These are phyloP conservation scores for Aleadryas rufinucha DNA, from an alignment of 2,113 vertebrate genomes.

Conservation along the genomic window DNA sequence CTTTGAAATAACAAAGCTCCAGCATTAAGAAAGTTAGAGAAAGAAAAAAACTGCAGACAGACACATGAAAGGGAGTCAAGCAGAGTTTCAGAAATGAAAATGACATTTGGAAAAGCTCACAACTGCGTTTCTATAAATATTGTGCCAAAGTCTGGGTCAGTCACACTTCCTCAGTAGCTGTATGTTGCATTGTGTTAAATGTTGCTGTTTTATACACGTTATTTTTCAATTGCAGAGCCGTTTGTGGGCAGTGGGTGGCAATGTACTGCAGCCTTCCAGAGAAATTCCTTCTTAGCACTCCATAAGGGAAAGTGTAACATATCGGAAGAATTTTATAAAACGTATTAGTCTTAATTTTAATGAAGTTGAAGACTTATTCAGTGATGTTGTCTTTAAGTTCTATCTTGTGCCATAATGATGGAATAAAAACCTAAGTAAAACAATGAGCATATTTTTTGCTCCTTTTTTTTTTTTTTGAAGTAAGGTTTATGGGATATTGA, in stretches of 20 bases:
- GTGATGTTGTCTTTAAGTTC: slow-evolving; percentile 77
- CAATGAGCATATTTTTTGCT: slow-evolving; percentile 25
- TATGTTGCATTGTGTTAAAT: slow-evolving; percentile 33
- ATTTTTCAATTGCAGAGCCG: slow-evolving; percentile 45
- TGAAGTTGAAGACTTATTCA: slow-evolving; percentile 62
- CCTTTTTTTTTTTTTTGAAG: not conserved
- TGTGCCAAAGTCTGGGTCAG: slow-evolving; percentile 63
- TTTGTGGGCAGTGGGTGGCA: slow-evolving; percentile 63
- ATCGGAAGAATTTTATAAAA: slow-evolving; percentile 57
- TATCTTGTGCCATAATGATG: slow-evolving; percentile 77
- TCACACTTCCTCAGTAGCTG: not conserved
- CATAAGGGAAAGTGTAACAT: slow-evolving; percentile 62
- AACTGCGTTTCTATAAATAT: slow-evolving; percentile 32
- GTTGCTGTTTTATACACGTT: not conserved
- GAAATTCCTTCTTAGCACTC: slow-evolving; percentile 29
- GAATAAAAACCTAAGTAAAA: slow-evolving; percentile 78
- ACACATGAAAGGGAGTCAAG: not conserved
- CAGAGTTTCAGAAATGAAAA: not conserved
- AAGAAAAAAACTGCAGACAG: not conserved
- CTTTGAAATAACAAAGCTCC: slow-evolving; percentile 23
- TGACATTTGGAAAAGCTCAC: not conserved
- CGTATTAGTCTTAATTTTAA: slow-evolving; percentile 66
- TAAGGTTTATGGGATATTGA: not conserved
- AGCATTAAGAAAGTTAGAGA: not conserved
- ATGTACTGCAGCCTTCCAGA: slow-evolving; percentile 60